A percentile compares a stretch with the other conserved stretches of the same genome.
Conservation (phyloP, 2,113 vertebrate species). For the Ornithorhynchus anatinus region DNA sequence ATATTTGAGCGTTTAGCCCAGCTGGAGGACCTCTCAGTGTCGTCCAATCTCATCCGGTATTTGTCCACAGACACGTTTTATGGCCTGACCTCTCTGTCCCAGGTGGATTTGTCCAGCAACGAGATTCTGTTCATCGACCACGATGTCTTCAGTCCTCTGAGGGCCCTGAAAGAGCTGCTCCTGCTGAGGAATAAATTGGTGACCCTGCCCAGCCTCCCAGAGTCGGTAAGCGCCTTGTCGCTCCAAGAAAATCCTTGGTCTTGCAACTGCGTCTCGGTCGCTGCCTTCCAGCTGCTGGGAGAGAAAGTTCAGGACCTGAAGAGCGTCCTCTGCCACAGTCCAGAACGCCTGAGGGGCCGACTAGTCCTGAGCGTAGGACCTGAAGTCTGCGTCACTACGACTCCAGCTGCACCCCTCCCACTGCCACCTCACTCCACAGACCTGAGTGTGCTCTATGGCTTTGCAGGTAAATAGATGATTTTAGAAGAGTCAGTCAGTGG, state of each 20-base stretch:
- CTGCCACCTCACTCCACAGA: background rate
- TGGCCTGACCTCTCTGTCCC: background rate
- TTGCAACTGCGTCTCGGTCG: conserved; percentile 6
- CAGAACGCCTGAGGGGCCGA: background rate
- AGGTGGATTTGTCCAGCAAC: conserved; percentile 33
- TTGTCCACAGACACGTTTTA: conserved; percentile 25
- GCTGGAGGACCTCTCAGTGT: background rate
- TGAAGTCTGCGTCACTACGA: background rate
- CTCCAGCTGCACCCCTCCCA: background rate
- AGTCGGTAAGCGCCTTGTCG: background rate
- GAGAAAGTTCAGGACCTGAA: background rate
- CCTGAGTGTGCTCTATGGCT: conserved; percentile 5
- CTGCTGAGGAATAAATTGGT: conserved; percentile 9
- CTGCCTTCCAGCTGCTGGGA: background rate
- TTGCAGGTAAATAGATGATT: conserved; percentile 31
- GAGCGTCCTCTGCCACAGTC: background rate
- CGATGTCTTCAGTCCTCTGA: conserved; percentile 14
- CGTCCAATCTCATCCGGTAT: conserved; percentile 24
- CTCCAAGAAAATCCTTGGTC: conserved; percentile 20
- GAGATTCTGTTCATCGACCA: conserved; percentile 14
- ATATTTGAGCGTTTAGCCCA: conserved; percentile 1
- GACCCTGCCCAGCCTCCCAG: background rate
- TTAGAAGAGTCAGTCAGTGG: no score
- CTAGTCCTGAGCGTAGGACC: background rate
- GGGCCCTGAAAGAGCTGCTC: background rate